Evolutionary conservation across 2,113 vertebrate species (phyloP).

Genomic region (Seriola dumerili): DNA sequence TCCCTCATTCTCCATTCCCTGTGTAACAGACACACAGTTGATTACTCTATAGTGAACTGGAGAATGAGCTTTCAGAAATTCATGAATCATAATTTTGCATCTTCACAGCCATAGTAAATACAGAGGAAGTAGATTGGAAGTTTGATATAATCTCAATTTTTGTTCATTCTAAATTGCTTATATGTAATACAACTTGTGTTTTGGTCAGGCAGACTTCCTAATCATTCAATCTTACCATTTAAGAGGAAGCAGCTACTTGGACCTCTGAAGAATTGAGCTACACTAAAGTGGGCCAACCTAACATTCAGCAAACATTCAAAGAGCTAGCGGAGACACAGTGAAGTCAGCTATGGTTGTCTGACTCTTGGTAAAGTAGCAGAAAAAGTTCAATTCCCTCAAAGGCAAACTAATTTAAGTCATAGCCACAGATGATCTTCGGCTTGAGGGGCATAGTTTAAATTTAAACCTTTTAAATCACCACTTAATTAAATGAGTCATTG

Average conservation of each 20-base stretch:
- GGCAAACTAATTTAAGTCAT: background rate
- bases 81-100: slow-evolving; percentile 4
- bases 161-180: background rate
- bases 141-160: background rate
- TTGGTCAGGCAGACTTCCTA: background rate
- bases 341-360: background rate
- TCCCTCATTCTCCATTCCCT: background rate
- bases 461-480: slow-evolving; percentile 27
- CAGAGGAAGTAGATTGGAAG: background rate
- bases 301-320: slow-evolving; percentile 12
- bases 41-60: background rate
- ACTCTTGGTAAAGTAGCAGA: background rate
- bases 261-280: background rate
- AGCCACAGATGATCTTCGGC: background rate
- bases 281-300: background rate
- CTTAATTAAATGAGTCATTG: slow-evolving; percentile 13
- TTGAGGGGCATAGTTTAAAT: slow-evolving; percentile 1
- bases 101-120: background rate
- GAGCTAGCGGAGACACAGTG: slow-evolving; percentile 28
- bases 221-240: background rate
- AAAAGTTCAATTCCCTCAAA: background rate
- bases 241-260: background rate
- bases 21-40: background rate
- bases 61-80: no score
- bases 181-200: background rate